Percentiles rank a stretch among this genome's conserved stretches.
phyloP scores from a whole-genome alignment of 2,113 vertebrate genomes.

The Struthio camelus region DNA sequence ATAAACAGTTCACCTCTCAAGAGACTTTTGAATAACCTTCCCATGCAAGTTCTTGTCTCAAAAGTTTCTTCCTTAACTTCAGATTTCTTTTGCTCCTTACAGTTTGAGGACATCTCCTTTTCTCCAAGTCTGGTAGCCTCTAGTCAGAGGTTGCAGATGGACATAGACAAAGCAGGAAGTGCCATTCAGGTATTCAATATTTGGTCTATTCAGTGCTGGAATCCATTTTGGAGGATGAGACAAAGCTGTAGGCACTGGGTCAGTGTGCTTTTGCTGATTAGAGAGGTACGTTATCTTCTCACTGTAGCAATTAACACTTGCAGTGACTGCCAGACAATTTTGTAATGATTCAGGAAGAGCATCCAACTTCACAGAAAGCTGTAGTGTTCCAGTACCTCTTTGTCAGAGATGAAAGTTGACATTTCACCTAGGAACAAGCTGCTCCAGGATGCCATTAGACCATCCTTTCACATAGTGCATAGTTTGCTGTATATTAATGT shows the following conservation, averaged over 20 bases:
- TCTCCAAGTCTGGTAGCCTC: background rate
- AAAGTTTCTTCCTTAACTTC: background rate
- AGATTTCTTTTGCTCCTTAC: fast-evolving
- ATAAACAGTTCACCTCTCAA: background rate
- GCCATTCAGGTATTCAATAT: background rate
- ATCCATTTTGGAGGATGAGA: conserved; percentile 8
- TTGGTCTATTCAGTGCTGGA: background rate
- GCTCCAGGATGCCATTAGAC: conserved; percentile 23
- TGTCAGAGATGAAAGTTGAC: conserved; percentile 39
- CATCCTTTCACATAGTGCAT: background rate
- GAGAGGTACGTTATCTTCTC: conserved; percentile 41
- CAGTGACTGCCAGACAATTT: conserved; percentile 49
- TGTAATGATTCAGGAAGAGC: conserved; percentile 53
- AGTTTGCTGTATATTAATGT: background rate
- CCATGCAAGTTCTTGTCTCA: background rate
- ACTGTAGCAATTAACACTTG: conserved; percentile 54
- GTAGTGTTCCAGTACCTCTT: conserved; percentile 32
- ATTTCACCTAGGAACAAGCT: conserved; percentile 22
- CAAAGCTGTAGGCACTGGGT: background rate
- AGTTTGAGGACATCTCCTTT: background rate
- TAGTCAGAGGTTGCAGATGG: background rate
- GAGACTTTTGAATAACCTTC: background rate
- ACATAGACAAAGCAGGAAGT: background rate
- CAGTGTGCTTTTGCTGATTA: conserved; percentile 30
- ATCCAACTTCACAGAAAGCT: conserved; percentile 45